Conservation (phyloP, 2,113 vertebrate species). For the Vidua chalybeata region DNA sequence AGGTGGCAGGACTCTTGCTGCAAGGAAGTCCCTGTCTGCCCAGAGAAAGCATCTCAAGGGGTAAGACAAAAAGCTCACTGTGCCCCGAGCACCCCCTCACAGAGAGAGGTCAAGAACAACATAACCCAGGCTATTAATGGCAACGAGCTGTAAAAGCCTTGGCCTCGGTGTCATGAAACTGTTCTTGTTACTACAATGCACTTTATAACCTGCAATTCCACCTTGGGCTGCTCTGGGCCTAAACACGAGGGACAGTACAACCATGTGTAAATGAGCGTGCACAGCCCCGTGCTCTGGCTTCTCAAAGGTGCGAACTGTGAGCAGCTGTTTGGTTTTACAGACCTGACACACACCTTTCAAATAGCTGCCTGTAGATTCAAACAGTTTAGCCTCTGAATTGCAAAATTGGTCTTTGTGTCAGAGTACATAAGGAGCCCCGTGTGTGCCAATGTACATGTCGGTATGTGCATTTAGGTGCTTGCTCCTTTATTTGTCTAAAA, state of each 20-base stretch:
- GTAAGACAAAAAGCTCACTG: neutral
- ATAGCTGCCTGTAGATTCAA: neutral
- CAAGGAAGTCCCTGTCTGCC: neutral
- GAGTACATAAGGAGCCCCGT: neutral
- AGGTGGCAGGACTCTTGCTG: accelerated
- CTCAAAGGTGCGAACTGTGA: neutral
- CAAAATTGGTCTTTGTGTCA: neutral
- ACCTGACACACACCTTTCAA: neutral
- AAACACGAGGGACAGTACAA: neutral
- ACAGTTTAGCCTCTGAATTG: neutral
- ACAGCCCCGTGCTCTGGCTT: neutral
- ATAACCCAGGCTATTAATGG: neutral
- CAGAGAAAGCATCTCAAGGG: neutral
- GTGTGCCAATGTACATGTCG: neutral
- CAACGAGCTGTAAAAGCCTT: neutral
- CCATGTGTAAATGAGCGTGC: neutral
- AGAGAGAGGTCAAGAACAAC: neutral
- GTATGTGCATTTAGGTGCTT: neutral
- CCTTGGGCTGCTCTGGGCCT: neutral
- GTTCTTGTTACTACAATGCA: neutral
- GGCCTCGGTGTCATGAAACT: neutral
- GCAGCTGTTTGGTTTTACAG: neutral
- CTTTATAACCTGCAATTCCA: neutral
- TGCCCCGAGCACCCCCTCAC: neutral
- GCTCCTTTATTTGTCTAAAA: conserved; percentile 9